A percentile compares a stretch with the other conserved stretches of the same genome.
These are phyloP conservation scores for Doris montereyensis DNA, from an alignment of 2,888 invertebrate genomes.

Conservation along the genomic window DNA sequence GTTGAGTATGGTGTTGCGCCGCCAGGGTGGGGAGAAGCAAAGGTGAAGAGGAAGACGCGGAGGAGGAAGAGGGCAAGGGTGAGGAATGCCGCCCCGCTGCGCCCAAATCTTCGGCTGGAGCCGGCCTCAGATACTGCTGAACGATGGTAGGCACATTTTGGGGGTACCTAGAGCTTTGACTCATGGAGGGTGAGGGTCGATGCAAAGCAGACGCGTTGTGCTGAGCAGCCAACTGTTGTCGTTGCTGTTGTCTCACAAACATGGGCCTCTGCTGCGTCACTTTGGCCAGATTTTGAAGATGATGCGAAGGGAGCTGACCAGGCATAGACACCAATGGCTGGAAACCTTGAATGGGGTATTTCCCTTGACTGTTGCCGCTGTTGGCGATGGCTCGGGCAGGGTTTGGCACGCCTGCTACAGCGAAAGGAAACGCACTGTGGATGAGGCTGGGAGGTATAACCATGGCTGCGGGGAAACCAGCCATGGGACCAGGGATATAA, in stretches of 20 bases:
- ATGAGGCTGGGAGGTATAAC: slow-evolving; percentile 31
- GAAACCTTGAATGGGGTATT: not conserved
- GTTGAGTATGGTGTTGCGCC: not conserved
- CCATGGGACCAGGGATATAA: slow-evolving; percentile 33
- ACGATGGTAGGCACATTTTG: too few species aligned
- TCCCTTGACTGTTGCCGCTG: not conserved
- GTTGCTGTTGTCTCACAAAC: not conserved
- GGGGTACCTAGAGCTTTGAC: slow-evolving; percentile 16
- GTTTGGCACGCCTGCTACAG: not conserved
- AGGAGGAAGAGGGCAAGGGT: not conserved
- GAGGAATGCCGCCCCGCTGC: too few species aligned
- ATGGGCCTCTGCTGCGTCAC: not conserved
- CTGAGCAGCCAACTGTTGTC: not conserved
- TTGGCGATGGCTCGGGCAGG: not conserved
- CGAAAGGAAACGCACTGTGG: slow-evolving; percentile 19
- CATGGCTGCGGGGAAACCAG: slow-evolving; percentile 37
- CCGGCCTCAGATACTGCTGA: too few species aligned
- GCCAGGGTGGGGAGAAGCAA: not conserved
- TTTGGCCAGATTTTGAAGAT: not conserved
- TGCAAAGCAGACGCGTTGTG: not conserved
- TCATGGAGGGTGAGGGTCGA: not conserved
- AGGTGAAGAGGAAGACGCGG: too few species aligned
- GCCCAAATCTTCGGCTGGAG: too few species aligned
- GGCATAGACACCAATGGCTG: not conserved
- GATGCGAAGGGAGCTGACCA: not conserved